Evolutionary conservation across 2,888 invertebrate genomes (phyloP).

Genomic region (Hemithea aestivaria): DNA sequence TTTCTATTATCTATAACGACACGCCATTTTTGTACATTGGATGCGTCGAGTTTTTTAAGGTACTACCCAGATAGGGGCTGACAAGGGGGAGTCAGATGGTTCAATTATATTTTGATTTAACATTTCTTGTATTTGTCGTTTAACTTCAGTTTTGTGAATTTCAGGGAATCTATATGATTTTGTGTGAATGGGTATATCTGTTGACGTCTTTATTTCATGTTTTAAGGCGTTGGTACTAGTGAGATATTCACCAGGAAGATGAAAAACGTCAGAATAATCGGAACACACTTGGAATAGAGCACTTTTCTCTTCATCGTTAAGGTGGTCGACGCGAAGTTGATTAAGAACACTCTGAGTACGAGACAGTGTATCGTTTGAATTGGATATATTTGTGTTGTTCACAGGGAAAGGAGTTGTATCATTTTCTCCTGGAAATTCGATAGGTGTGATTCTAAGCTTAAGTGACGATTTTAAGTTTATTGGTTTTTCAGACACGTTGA

Average conservation of each 20-base stretch:
- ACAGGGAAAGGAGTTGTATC: neutral
- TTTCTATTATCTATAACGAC: no score
- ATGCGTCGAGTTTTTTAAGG: no score
- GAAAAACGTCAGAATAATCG: constrained; percentile 1
- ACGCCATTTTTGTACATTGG: no score
- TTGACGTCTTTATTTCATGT: neutral
- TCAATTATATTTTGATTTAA: no score
- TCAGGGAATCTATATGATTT: no score
- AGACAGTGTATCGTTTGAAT: neutral
- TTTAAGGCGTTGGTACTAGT: neutral
- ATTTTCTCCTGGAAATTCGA: neutral
- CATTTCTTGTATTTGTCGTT: no score
- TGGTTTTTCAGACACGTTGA: constrained; percentile 16
- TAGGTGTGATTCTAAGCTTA: constrained; percentile 1
- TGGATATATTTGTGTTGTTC: neutral
- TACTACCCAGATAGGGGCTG: no score
- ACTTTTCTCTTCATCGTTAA: neutral
- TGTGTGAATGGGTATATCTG: no score
- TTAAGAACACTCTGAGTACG: neutral
- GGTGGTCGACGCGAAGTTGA: neutral
- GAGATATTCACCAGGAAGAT: neutral
- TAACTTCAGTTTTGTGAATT: no score
- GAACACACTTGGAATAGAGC: neutral
- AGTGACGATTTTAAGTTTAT: constrained; percentile 20
- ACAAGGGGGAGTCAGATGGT: no score